Evolutionary conservation across 1,140 invertebrate species (phyloP), one percentile per base, ranked within the genome.

Genomic region (Drosophila bifasciata): DNA sequence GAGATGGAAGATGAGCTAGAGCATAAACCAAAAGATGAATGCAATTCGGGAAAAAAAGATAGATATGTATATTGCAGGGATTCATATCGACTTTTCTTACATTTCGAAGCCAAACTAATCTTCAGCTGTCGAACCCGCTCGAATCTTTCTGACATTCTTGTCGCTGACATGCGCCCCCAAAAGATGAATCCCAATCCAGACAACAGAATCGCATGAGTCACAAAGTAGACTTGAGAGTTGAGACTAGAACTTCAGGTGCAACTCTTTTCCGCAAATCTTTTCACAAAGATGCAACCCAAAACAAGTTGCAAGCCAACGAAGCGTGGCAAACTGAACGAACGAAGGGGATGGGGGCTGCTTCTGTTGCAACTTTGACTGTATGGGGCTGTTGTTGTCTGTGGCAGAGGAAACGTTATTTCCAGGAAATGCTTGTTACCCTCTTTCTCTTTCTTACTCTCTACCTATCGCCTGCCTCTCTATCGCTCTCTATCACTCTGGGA

Each of bases 391-490:
- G 32, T 36, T 46, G 48, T 19, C 48, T 25, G 45, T 11, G 44
- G 55, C 28, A 74, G 63, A 81, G 83, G 84, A 88, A 89, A 83
- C 41, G 67, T 60, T 63, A 69, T 79, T 88, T 88, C 83, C 83
- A 73, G 83, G 83, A 88, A 88, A 83, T 89, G 70, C 83, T 62
- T 83, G 32, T 63, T 48, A 88, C 45, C 45, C 63, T 73, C 69
- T 60, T 50, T 44, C 41, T 43, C 36, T 41, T 8, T 53, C 36
- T 6, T 7, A 0, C 51, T 43, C 45, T 46, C 9, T 13, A 1
- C 1, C 28, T 17, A 15, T 32, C n/a, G n/a, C n/a, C 32, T 36
- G 2, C 8, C 2, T 50, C 36, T 58, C 36, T 36, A 25, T 45
- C 32, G 6, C 25, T 67, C 25, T 67, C 61, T 23, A 23, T 53